Conservation (phyloP, 2,888 invertebrate genomes). For the Drosophila mulleri region DNA sequence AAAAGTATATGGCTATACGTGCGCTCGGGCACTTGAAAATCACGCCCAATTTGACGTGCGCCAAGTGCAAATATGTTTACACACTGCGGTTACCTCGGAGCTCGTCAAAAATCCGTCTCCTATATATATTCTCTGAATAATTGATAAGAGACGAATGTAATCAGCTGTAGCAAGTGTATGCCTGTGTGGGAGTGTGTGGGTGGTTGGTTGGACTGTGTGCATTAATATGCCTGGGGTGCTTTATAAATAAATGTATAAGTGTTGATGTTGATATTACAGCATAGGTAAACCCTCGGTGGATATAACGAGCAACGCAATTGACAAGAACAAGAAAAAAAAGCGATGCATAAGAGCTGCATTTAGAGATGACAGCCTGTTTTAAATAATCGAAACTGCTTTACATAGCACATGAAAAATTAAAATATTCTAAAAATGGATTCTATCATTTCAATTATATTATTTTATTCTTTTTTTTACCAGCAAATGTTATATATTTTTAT, state of each 20-base stretch:
- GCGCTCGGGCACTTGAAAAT: conserved; percentile 68
- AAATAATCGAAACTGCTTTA: not conserved
- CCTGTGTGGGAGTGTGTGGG: not conserved
- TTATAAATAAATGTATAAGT: conserved; percentile 53
- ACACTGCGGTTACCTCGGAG: conserved; percentile 33
- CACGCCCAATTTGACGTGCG: conserved; percentile 80
- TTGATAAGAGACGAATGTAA: conserved; percentile 67
- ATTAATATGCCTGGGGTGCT: conserved; percentile 62
- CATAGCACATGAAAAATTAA: not conserved
- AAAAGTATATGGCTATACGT: conserved; percentile 56
- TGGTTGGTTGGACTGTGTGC: conserved; percentile 34
- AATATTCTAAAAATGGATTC: no score
- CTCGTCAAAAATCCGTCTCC: conserved; percentile 68
- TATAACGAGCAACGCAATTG: conserved; percentile 6
- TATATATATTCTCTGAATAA: conserved; percentile 70
- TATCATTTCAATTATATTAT: no score
- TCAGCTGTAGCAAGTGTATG: conserved; percentile 28
- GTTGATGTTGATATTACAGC: conserved; percentile 22
- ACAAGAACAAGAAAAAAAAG: conserved; percentile 10
- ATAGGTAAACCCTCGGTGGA: conserved; percentile 6
- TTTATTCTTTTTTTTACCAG: no score
- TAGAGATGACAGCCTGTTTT: conserved; percentile 16
- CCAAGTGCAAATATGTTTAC: conserved; percentile 72
- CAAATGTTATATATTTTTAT: no score
- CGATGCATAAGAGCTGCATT: conserved; percentile 1